Evolutionary conservation across 2,113 vertebrate genomes (phyloP), one percentile per base, ranked within the genome.

Genomic region (Pica pica): DNA sequence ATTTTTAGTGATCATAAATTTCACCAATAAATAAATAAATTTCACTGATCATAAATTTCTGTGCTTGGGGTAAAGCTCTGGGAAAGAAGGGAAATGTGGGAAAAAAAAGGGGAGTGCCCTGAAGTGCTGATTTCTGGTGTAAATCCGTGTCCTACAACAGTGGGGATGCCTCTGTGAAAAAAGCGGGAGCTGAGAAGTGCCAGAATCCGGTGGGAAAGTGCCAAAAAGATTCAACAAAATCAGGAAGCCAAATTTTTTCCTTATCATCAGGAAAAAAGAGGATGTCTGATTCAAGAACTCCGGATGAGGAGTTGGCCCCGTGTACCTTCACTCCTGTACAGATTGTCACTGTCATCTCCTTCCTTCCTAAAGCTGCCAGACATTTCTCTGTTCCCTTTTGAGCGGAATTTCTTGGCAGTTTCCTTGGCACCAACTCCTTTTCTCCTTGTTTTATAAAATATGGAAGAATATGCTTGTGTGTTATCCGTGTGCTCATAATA

Each of bases 241-340:
- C 7, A 47, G 30, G 49, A 55, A 59, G 35, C 2, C 9, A 7
- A 9, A 17, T 47, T 49, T 79, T 59, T n/a, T 26, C 19, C 0
- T 46, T 49, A 10, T 46, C 16, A 2, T 63, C 6, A 13, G 31
- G 24, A 19, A 46, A 19, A 60, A 41, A 28, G 30, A 42, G 4
- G 6, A 4, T 14, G 6, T 9, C 27, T 60, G 46, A 10, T 44
- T 18, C 3, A 3, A 57, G 61, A 22, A 19, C 6, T 71, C n/a
- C 14, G 1, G 26, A 4, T 23, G 50, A 14, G 7, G 33, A 7
- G 61, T 1, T 24, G 33, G 42, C 0, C 0, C 31, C 0, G 0
- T 4, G 27, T 23, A 3, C 47, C 42, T 69, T 44, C 10, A 0
- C 13, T 19, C 1, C 44, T 10, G 2, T 3, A 5, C 31, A 27